Percentiles rank a stretch among this genome's conserved stretches.
These are phyloP conservation scores for Lithophane ornitopus DNA, from an alignment of 2,888 invertebrate genomes.

Conservation along the genomic window DNA sequence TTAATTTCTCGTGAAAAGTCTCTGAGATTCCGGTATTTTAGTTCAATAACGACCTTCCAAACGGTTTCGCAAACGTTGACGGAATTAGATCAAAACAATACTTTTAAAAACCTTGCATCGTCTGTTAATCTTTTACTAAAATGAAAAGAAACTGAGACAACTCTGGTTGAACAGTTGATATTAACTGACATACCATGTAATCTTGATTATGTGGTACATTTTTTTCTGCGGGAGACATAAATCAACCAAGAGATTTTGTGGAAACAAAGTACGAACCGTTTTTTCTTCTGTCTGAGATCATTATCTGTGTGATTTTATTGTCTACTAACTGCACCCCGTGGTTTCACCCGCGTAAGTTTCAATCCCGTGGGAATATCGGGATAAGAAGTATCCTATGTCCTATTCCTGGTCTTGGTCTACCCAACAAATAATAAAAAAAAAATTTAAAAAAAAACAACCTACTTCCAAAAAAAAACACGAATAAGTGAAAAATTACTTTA, in stretches of 20 bases:
- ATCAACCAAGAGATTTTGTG: neutral
- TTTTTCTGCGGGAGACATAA: neutral
- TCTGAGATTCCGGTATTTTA: constrained; percentile 33
- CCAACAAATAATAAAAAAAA: too few species aligned
- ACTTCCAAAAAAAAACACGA: too few species aligned
- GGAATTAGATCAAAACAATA: constrained; percentile 36
- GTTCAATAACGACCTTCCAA: constrained; percentile 34
- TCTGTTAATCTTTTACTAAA: constrained; percentile 2
- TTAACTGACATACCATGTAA: neutral
- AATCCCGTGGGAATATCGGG: too few species aligned
- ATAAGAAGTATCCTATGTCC: too few species aligned
- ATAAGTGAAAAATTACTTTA: too few species aligned
- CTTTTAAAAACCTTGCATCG: constrained; percentile 1
- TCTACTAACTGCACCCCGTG: too few species aligned
- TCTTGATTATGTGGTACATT: neutral
- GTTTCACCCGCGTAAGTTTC: too few species aligned
- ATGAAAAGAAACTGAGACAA: neutral
- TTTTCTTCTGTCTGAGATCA: neutral
- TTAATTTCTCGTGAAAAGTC: constrained; percentile 12
- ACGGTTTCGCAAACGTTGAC: constrained; percentile 6
- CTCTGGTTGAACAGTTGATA: neutral
- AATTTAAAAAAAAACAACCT: too few species aligned
- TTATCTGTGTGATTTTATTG: neutral
- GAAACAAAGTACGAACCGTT: neutral
- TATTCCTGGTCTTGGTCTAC: too few species aligned